Conservation (phyloP, 2,113 vertebrate genomes). For the Heteronetta atricapilla region DNA sequence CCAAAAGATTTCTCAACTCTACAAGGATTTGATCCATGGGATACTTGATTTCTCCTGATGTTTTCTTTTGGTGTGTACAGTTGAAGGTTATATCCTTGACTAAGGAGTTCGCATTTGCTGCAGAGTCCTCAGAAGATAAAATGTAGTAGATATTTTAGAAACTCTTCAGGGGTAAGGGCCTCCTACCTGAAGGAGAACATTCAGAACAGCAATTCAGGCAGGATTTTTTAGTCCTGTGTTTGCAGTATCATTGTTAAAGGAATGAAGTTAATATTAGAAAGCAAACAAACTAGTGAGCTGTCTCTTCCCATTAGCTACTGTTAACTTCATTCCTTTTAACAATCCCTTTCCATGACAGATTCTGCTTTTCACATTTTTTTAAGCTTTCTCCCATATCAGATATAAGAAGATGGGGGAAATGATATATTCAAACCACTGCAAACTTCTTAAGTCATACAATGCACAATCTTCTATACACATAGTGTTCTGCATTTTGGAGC, state of each 20-base stretch:
- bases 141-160: not conserved
- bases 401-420: not conserved
- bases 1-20: not conserved
- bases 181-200: too few species aligned
- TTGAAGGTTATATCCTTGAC: not conserved
- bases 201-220: not conserved
- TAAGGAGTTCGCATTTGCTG: not conserved
- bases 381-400: not conserved
- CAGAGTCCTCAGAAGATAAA: not conserved
- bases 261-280: not conserved
- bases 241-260: not conserved
- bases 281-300: not conserved
- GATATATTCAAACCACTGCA: fast-evolving
- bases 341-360: not conserved
- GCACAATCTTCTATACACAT: not conserved
- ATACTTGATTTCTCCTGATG: not conserved
- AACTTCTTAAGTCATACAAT: not conserved
- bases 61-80: not conserved
- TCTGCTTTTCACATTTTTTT: not conserved
- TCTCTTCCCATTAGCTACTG: not conserved
- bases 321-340: not conserved
- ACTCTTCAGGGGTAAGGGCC: not conserved
- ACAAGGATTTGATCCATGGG: not conserved
- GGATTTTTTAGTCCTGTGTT: not conserved
- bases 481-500: not conserved